These are phyloP conservation scores for Encarsia formosa DNA, from an alignment of 2,888 invertebrate species.

Conservation along the genomic window DNA sequence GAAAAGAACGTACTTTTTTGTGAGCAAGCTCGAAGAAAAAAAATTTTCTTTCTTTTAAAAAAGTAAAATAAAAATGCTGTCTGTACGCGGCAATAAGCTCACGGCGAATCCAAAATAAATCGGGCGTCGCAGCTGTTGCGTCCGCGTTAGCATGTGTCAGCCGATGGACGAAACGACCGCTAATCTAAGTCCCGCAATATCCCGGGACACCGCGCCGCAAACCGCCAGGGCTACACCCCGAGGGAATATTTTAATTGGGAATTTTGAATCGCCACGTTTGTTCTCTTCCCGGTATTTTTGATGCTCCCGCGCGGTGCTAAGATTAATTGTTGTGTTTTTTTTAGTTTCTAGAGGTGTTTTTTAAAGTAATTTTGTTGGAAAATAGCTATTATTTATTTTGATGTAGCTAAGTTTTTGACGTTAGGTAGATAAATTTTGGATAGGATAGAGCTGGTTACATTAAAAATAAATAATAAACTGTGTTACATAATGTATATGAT, in stretches of 20 bases:
- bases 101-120: conserved; percentile 49
- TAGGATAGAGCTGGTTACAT: too few relatives aligned
- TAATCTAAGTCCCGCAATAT: not conserved
- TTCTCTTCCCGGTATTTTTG: too few relatives aligned
- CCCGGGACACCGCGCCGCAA: not conserved
- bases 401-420: not conserved
- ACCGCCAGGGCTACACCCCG: not conserved
- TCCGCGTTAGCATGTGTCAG: conserved; percentile 37
- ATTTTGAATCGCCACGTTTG: too few relatives aligned
- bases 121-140: conserved; percentile 45
- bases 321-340: not conserved
- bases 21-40: too few relatives aligned
- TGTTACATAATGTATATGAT: too few relatives aligned
- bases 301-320: too few relatives aligned
- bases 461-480: too few relatives aligned
- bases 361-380: not conserved
- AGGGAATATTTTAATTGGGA: not conserved
- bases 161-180: conserved; percentile 22
- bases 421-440: too few relatives aligned
- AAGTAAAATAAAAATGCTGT: too few relatives aligned
- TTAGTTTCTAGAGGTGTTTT: not conserved
- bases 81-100: conserved; percentile 25
- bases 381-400: not conserved
- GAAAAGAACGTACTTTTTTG: too few relatives aligned
- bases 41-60: too few relatives aligned